phyloP scores from a whole-genome alignment of 2,888 invertebrate species.

The Agonopterix subpropinquella region DNA sequence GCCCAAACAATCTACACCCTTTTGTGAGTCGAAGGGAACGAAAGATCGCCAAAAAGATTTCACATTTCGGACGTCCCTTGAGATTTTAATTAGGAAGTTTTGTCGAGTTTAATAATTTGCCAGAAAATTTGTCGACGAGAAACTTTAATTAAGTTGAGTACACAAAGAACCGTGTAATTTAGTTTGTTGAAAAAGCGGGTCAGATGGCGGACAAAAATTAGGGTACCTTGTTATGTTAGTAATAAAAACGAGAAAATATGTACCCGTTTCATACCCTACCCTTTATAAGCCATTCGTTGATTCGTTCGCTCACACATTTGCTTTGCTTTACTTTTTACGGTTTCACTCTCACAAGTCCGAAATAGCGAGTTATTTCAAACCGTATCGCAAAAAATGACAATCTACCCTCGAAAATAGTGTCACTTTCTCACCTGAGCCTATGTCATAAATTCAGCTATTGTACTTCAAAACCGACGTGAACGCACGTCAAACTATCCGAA shows the following conservation, averaged over 20 bases:
- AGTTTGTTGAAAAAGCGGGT: constrained; percentile 18
- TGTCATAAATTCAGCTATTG: constrained; percentile 6
- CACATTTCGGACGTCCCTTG: constrained; percentile 26
- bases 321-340: too few species aligned
- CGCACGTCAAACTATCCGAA: constrained; percentile 23
- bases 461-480: constrained; percentile 22
- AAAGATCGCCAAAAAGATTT: constrained; percentile 28
- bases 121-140: constrained; percentile 44
- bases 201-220: constrained; percentile 12
- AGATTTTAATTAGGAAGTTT: constrained; percentile 50
- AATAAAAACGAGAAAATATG: not conserved
- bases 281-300: too few species aligned
- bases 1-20: constrained; percentile 14
- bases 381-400: too few species aligned
- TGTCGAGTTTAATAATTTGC: constrained; percentile 50
- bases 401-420: too few species aligned
- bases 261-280: not conserved
- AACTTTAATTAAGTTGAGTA: constrained; percentile 54
- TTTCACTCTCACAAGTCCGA: too few species aligned
- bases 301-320: too few species aligned
- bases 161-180: constrained; percentile 38
- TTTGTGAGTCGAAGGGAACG: constrained; percentile 14
- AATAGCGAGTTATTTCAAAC: too few species aligned
- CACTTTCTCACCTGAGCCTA: too few species aligned
- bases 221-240: not conserved